These are phyloP conservation scores for Hyposoter didymator DNA, from an alignment of 2,888 invertebrate genomes.

Conservation along the genomic window DNA sequence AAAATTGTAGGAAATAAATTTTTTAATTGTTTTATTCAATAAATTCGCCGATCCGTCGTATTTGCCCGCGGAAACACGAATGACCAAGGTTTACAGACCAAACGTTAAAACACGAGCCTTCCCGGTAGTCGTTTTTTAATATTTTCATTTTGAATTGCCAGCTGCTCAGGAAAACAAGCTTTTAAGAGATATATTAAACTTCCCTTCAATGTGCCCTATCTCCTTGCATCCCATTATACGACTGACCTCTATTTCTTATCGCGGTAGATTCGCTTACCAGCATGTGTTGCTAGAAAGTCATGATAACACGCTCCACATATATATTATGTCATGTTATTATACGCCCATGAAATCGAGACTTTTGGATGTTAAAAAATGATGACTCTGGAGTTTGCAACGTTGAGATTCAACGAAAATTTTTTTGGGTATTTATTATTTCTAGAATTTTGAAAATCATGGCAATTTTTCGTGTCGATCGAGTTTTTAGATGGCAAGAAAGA, in stretches of 20 bases:
- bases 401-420: no score
- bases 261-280: constrained; percentile 25
- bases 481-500: no score
- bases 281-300: constrained; percentile 32
- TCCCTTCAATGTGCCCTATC: constrained; percentile 75
- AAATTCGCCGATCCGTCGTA: no score
- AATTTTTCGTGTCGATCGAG: no score
- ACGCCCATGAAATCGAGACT: no score
- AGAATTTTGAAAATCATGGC: no score
- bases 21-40: no score
- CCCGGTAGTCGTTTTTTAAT: neutral
- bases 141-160: neutral
- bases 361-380: no score
- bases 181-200: constrained; percentile 29
- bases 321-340: neutral
- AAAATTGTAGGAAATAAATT: no score
- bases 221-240: constrained; percentile 23
- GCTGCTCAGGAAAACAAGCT: neutral
- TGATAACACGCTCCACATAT: constrained; percentile 21
- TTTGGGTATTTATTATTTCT: no score
- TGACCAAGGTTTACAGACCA: neutral
- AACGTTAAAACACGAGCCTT: constrained; percentile 30
- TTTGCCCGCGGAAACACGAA: no score
- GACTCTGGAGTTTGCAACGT: no score
- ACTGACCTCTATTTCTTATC: constrained; percentile 63